A percentile compares a stretch with the other conserved stretches of the same genome.
phyloP scores from a whole-genome alignment of 2,113 vertebrate species.

The Eulemur rufifrons region DNA sequence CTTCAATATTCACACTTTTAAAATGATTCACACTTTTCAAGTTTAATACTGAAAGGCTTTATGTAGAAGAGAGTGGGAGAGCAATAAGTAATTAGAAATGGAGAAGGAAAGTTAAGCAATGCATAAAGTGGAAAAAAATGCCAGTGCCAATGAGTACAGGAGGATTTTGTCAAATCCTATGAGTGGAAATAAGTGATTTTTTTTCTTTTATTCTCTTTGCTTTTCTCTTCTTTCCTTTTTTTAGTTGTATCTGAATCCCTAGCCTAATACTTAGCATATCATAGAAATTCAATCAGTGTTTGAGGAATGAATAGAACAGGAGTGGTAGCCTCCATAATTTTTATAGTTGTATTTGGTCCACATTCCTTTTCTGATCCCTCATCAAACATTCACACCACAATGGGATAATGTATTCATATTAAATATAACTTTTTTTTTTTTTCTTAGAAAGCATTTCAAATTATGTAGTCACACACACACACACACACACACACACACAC shows the following conservation, averaged over 20 bases:
- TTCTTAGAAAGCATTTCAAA: slow-evolving; percentile 9
- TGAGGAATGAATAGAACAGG: not conserved
- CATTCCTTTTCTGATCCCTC: not conserved
- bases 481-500: not conserved
- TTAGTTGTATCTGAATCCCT: not conserved
- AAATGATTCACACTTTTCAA: not conserved
- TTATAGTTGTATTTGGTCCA: not conserved
- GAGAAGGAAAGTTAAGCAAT: not conserved
- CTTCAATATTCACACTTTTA: not conserved
- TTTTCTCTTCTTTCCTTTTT: not conserved
- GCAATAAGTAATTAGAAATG: not conserved
- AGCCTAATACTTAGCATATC: not conserved
- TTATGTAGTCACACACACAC: not conserved
- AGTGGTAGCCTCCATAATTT: not conserved
- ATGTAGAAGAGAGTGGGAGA: not conserved
- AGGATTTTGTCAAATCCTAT: not conserved
- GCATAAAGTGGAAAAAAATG: not conserved
- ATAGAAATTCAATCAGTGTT: not conserved
- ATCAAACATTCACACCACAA: not conserved
- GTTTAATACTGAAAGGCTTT: not conserved
- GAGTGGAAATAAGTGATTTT: not conserved
- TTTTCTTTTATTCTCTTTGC: not conserved
- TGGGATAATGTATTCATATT: not conserved
- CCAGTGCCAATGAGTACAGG: not conserved
- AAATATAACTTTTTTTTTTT: not conserved